Evolutionary conservation across 2,888 invertebrate genomes (phyloP), one percentile per base, ranked within the genome.

Genomic region (Meloe dianella): DNA sequence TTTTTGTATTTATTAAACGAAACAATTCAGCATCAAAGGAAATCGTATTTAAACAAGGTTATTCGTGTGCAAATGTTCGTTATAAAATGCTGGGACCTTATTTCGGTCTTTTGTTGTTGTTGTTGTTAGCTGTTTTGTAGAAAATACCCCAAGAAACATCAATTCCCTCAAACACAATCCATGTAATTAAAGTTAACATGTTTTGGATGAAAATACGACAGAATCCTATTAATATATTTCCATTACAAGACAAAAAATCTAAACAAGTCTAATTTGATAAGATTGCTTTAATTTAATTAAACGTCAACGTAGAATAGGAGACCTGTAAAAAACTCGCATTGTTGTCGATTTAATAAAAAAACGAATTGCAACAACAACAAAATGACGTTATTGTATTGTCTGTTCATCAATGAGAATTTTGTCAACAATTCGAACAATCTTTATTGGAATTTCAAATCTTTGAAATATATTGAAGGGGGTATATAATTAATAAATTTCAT

Each of bases 251-350:
- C 20, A 17, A 41, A 41, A 8, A 9, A 51, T 22, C 1, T 51
- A 22, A 22, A 22, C 32, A 32, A 32, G 4, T 32, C 22, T 51
- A n/a, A 41, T 41, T 41, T 41, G 41, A 41, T 7, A 17, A 41
- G 41, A n/a, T 51, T 20, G 47, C 47, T 51, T 51, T 22, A 51
- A 51, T 22, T 20, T 51, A 20, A 51, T 51, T 51, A 51, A 41
- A 41, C 17, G n/a, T 12, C 12, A 4, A 4, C 2, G 32, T 32
- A 9, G 14, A 14, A 4, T 6, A 38, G 3, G n/a, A 14, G n/a
- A 38, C 38, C 14, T 1, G 41, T n/a, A 41, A 41, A 7, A n/a
- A 41, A 41, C 41, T 41, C n/a, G 17, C 8, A 7, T 41, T 41
- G 41, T 41, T 41, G n/a, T 41, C 41, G 10, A 41, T 41, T 41